Base-by-base conservation (phyloP, 2,113 vertebrate species). In the Noturus placidus region DNA sequence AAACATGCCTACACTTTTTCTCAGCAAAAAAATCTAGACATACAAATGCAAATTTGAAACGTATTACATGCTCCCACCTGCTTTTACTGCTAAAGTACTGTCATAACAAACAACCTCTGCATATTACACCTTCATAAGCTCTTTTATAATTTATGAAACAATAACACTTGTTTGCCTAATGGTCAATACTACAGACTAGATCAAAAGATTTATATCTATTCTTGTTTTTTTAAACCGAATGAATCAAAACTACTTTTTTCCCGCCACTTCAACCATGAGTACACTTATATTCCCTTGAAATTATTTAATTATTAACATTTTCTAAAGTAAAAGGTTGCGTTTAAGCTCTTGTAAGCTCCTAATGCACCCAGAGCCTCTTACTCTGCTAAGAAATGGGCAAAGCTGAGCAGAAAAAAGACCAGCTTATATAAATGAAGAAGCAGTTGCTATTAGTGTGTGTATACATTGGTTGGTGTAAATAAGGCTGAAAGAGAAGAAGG, bases 391-490 rank as follows among this genome's bases (percentile, higher is more conserved):
- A 59, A 35, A 17, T 22, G 79, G 17, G 30, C 11, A 59, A 81
- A 81, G 54, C 30, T 59, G 56, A 81, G 19, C 80, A 61, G 79
- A 61, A 91, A 89, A 93, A 93, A 87, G 82, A 90, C 86, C 42
- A 77, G 74, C 50, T 77, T 77, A 74, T 74, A 74, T 38, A 50
- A n/a, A 77, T 52, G 50, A 77, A 77, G 13, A 50, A 25, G 42
- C 22, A n/a, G 27, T 77, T 5, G 25, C 74, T n/a, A 50, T 77
- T 56, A 17, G 2, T 20, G n/a, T 78, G 46, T 50, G 25, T 52
- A 10, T n/a, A 11, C 42, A 46, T 46, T 46, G 42, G 42, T 46
- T 46, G 42, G 17, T 56, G 27, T 19, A 54, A 78, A 78, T 74
- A 74, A n/a, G 85, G 11, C 33, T n/a, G 46, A 56, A 56, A 61